A percentile compares a stretch with the other conserved stretches of the same genome.
Evolutionary conservation across 2,113 vertebrate species (phyloP).

Genomic region (Columba janthina): DNA sequence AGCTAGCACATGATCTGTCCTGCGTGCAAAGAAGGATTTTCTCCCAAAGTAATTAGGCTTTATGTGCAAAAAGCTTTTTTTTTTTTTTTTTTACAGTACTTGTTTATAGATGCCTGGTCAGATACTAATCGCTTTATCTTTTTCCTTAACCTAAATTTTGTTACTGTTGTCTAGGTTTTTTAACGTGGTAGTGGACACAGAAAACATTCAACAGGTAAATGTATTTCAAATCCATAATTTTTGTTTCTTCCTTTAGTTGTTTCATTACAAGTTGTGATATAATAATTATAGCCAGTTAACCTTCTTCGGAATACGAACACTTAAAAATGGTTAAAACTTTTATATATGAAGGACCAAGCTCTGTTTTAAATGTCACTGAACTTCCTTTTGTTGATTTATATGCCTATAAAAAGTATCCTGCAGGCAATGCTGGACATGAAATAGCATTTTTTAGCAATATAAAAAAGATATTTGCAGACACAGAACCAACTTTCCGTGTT

Average conservation of each 20-base stretch:
- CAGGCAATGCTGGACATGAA: background rate
- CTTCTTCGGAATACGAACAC: background rate
- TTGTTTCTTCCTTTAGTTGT: background rate
- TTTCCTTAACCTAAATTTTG: constrained; percentile 30
- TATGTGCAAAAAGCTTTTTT: constrained; percentile 13
- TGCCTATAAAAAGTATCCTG: background rate
- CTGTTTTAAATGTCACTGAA: background rate
- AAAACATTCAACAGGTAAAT: background rate
- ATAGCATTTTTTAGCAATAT: background rate
- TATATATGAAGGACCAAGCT: background rate
- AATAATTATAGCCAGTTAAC: background rate
- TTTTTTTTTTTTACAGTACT: background rate
- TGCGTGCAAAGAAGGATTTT: constrained; percentile 43
- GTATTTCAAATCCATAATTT: background rate
- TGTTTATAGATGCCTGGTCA: constrained; percentile 14
- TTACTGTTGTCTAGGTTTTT: background rate
- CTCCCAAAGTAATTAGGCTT: constrained; percentile 46
- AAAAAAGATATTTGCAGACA: background rate
- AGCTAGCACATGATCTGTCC: constrained; percentile 35
- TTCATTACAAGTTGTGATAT: background rate
- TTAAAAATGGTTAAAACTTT: background rate
- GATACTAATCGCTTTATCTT: constrained; percentile 30
- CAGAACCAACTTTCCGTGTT: background rate
- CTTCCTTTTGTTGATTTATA: background rate
- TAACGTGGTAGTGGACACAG: background rate